These are phyloP conservation scores for Gobius niger DNA, from an alignment of 2,113 vertebrate genomes.

Conservation along the genomic window DNA sequence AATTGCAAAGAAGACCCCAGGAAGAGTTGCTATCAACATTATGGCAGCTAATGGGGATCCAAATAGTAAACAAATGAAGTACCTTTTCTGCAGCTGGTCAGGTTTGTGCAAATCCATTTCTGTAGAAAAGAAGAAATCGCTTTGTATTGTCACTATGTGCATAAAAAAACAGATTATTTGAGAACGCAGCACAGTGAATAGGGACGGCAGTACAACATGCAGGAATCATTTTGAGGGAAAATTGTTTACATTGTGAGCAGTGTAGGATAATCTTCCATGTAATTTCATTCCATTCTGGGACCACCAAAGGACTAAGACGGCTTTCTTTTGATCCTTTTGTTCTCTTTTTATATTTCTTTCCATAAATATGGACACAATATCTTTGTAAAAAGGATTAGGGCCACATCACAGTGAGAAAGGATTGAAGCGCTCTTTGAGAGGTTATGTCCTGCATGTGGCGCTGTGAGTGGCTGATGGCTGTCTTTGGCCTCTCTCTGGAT, in stretches of 20 bases:
- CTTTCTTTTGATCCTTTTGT: conserved; percentile 50
- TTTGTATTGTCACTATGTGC: no score
- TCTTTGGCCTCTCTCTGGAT: not conserved
- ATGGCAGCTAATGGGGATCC: no score
- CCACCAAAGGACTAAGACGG: conserved; percentile 28
- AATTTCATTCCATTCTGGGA: conserved; percentile 38
- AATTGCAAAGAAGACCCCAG: no score
- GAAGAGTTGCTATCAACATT: no score
- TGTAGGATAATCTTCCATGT: conserved; percentile 10
- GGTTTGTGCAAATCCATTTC: no score
- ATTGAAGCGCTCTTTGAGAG: conserved; percentile 31
- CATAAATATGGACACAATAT: conserved; percentile 61
- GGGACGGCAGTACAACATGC: conserved; percentile 12
- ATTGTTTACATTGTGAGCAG: conserved; percentile 13
- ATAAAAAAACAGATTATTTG: no score
- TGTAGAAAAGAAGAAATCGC: no score
- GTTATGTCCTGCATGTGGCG: not conserved
- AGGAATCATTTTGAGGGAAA: conserved; percentile 44
- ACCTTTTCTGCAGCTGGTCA: no score
- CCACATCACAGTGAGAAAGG: conserved; percentile 24
- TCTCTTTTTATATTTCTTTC: conserved; percentile 41
- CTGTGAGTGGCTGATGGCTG: not conserved
- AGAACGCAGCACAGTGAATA: conserved; percentile 10
- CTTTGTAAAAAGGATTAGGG: conserved; percentile 59
- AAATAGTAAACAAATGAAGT: no score